Percentiles rank a stretch among this genome's conserved stretches.
These are phyloP conservation scores for Drosophila punjabiensis DNA, from an alignment of 1,140 invertebrate genomes.

Conservation along the genomic window DNA sequence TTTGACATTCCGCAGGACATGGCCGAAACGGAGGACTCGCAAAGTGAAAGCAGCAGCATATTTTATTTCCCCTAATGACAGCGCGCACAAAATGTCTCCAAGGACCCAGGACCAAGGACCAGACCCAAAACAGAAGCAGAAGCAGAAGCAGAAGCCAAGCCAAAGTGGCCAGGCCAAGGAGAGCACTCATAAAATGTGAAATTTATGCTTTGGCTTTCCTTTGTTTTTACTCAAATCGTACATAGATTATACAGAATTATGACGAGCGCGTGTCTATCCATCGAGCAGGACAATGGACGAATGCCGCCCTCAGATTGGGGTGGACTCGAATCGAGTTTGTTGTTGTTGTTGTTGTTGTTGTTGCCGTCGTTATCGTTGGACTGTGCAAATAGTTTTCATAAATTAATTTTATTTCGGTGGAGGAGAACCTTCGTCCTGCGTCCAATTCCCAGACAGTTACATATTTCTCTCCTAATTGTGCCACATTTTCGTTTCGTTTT, in stretches of 20 bases:
- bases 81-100: conserved; percentile 73
- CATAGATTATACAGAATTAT: conserved; percentile 84
- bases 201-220: conserved; percentile 81
- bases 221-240: conserved; percentile 84
- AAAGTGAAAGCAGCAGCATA: conserved; percentile 60
- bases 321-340: conserved; percentile 12
- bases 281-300: conserved; percentile 71
- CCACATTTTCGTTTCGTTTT: conserved; percentile 62
- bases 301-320: conserved; percentile 11
- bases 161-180: conserved; percentile 55
- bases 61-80: conserved; percentile 84
- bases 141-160: conserved; percentile 21
- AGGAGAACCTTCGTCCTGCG: conserved; percentile 32
- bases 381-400: conserved; percentile 83
- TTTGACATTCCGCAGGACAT: conserved; percentile 83
- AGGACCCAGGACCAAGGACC: conserved; percentile 46
- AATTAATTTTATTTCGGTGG: conserved; percentile 82
- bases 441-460: conserved; percentile 55
- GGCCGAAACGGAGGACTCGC: conserved; percentile 50
- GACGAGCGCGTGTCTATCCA: conserved; percentile 83
- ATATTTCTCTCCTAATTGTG: conserved; percentile 79
- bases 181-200: conserved; percentile 82
- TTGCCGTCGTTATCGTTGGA: conserved; percentile 52
- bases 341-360: conserved; percentile 26
- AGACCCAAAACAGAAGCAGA: conserved; percentile 22